Conservation (phyloP, 2,797 vertebrate species). For the Sebastes kiyomatsui region DNA sequence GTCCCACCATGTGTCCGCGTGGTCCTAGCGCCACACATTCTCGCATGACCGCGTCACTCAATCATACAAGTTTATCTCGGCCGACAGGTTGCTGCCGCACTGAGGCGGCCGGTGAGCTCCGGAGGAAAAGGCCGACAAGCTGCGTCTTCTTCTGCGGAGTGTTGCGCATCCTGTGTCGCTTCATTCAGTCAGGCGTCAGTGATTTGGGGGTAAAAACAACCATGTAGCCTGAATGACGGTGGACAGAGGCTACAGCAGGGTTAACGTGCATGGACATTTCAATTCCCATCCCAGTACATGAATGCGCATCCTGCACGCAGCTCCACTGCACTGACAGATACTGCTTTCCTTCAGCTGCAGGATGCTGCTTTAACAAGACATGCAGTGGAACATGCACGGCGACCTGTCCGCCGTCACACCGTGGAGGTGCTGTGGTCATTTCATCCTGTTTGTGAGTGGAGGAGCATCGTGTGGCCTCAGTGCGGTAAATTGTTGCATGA, state of each 20-base stretch:
- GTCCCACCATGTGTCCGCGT: conserved; percentile 37
- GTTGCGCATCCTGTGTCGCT: not conserved
- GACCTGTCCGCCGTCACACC: not conserved
- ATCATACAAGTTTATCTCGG: conserved; percentile 69
- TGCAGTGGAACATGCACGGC: not conserved
- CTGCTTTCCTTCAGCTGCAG: not conserved
- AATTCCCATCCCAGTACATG: not conserved
- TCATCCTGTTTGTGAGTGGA: not conserved
- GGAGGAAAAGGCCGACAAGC: not conserved
- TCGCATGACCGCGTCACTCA: conserved; percentile 57
- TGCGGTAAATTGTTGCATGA: conserved; percentile 43
- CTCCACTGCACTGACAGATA: not conserved
- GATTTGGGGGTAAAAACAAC: conserved; percentile 1
- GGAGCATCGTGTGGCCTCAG: not conserved
- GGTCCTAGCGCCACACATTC: conserved; percentile 58
- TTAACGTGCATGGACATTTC: conserved; percentile 28
- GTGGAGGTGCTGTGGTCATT: conserved; percentile 2
- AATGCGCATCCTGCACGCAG: not conserved
- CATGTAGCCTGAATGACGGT: conserved; percentile 4
- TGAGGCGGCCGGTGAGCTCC: not conserved
- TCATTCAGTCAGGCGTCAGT: not conserved
- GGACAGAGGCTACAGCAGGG: conserved; percentile 7
- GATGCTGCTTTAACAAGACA: not conserved
- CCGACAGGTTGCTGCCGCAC: conserved; percentile 52
- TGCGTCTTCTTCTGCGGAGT: not conserved